Evolutionary conservation across 2,888 invertebrate genomes (phyloP), one percentile per base, ranked within the genome.

Genomic region (Coleophora deauratella): DNA sequence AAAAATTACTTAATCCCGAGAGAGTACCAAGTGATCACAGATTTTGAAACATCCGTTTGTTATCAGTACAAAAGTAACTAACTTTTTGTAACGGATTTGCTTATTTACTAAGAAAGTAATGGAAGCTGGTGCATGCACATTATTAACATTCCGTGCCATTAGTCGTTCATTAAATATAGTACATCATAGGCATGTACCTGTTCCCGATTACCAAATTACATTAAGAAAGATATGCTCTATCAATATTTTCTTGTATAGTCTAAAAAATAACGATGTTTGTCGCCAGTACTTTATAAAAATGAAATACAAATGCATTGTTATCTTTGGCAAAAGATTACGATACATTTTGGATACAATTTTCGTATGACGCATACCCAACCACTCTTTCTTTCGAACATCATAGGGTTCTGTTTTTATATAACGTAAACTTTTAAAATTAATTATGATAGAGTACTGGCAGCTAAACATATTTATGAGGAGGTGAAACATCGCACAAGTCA

Each of bases 1-100:
- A 74, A 78, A 76, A 38, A 75, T 63, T 71, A 75, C 78, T 79
- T 81, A 77, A 79, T 68, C 75, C 69, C 71, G 67, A 84, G 81
- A 84, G 85, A 85, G 85, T 85, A 85, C 84, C 78, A 82, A 72
- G 78, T 82, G 77, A 84, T 85, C 84, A 85, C 84, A 84, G 84
- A 84, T 84, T 81, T 66, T 71, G 77, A 81, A 71, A 71, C 60
- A 55, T 73, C 81, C 81, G 81, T 63, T 73, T 72, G 64, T 69
- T 62, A 78, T 65, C 59, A 77, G 73, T 77, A 72, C 73, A 71
- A 71, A 73, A 72, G 72, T 76, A 62, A 77, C 73, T 63, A 79
- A 78, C 55, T 58, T 59, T 57, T 58, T 60, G 70, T 72, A 71
- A 79, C 80, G 79, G 79, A 72, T 72, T 69, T 56, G 59, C 76